Evolutionary conservation across 2,797 vertebrate species (phyloP), one percentile per base, ranked within the genome.

Genomic region (Rhynchotus rufescens): DNA sequence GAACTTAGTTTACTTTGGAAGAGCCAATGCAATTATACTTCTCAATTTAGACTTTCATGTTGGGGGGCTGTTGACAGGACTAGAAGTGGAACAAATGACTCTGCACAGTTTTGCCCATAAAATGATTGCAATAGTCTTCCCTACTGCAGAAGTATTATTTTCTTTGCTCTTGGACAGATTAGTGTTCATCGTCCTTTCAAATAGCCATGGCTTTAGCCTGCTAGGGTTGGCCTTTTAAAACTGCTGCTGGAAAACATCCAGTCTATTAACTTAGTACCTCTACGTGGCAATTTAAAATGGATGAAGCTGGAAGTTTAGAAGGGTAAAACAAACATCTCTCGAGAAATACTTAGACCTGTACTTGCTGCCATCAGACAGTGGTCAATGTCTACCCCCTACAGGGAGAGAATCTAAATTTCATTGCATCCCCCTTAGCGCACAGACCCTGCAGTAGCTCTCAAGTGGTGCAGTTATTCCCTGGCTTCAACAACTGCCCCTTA

Each of bases 351-450:
- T 95, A 60, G 85, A 93, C 66, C 71, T 68, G 86, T 65, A 93
- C 81, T 85, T 93, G 69, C 95, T 96, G 92, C 86, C 85, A 89
- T 90, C 96, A 96, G 96, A 96, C 86, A 92, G 93, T 57, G 92
- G 96, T 96, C 96, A 95, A 87, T n/a, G 96, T 94, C 96, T 96
- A 97, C 97, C 97, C 96, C 97, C 97, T 97, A 96, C 96, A 97
- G 97, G 97, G 96, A 95, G 89, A 97, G 96, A 97, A 82, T 96
- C 96, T 97, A 96, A 96, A 97, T 97, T 97, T 97, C 97, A 97
- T 96, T 95, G 62, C 54, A 86, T 77, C 76, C 92, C 79, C 66
- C 19, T 65, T 89, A n/a, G 66, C 57, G 68, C 78, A 28, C 10
- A 84, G 97, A 87, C 81, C 52, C 51, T 84, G 65, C 12, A 71